These are phyloP conservation scores for Deilephila porcellus DNA, from an alignment of 2,888 invertebrate species.

Conservation along the genomic window DNA sequence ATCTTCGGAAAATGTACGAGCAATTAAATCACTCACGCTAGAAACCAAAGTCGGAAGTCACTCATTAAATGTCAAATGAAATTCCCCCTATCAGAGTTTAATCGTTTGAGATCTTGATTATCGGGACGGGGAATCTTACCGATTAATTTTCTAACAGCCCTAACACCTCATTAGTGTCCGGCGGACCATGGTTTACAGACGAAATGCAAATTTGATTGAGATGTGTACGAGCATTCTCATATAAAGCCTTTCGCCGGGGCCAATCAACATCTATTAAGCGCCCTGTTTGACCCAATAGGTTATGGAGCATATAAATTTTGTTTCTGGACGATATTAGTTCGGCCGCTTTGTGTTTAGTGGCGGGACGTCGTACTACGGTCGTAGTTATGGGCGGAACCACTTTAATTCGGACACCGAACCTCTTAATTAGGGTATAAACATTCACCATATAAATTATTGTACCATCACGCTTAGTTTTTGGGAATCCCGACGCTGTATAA, in stretches of 20 bases:
- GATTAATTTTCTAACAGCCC: slow-evolving; percentile 80
- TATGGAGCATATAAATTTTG: slow-evolving; percentile 69
- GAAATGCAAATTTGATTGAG: slow-evolving; percentile 78
- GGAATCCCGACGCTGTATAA: slow-evolving; percentile 9
- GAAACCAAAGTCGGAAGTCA: slow-evolving; percentile 66
- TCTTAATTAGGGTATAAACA: slow-evolving; percentile 76
- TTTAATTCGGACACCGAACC: slow-evolving; percentile 64
- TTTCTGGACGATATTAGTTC: slow-evolving; percentile 61
- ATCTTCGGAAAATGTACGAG: slow-evolving; percentile 49
- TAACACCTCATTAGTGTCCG: slow-evolving; percentile 81
- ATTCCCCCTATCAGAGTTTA: slow-evolving; percentile 57
- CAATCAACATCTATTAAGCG: slow-evolving; percentile 71
- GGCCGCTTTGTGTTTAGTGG: slow-evolving; percentile 64
- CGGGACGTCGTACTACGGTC: slow-evolving; percentile 62
- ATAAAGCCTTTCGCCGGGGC: slow-evolving; percentile 56
- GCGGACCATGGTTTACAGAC: slow-evolving; percentile 68
- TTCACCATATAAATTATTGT: slow-evolving; percentile 57
- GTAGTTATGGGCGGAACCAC: slow-evolving; percentile 60
- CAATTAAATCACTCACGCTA: slow-evolving; percentile 52
- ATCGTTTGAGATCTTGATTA: slow-evolving; percentile 69
- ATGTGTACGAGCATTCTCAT: slow-evolving; percentile 71
- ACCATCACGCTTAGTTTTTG: slow-evolving; percentile 51
- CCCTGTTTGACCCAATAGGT: slow-evolving; percentile 62
- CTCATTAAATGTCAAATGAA: slow-evolving; percentile 64
- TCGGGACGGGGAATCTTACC: slow-evolving; percentile 66